Percentiles rank a stretch among this genome's conserved stretches.
These are phyloP conservation scores for Megaceryle torquata DNA, from an alignment of 2,113 vertebrate genomes.

Conservation along the genomic window DNA sequence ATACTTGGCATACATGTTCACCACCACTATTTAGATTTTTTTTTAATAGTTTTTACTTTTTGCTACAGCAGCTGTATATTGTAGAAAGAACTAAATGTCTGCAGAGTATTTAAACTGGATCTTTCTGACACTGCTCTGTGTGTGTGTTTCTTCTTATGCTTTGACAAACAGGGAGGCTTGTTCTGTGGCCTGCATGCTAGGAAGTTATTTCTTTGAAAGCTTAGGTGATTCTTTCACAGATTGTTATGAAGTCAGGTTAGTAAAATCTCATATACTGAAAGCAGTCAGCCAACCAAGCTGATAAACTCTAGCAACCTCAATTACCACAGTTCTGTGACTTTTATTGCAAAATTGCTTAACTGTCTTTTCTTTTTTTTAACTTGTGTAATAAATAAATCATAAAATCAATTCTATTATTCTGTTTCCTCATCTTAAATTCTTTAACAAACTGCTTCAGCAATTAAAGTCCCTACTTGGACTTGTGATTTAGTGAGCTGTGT, in stretches of 20 bases:
- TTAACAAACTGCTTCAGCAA: neutral
- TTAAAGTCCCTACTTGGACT: neutral
- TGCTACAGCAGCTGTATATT: neutral
- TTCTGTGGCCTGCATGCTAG: neutral
- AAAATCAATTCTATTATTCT: neutral
- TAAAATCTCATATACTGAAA: neutral
- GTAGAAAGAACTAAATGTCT: neutral
- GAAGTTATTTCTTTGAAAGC: conserved; percentile 17
- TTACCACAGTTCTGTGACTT: neutral
- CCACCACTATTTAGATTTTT: no score
- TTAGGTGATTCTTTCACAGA: neutral
- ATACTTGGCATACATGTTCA: neutral
- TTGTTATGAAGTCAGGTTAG: neutral
- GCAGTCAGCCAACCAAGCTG: neutral
- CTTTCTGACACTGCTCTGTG: neutral
- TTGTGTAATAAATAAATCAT: neutral
- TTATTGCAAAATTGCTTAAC: neutral
- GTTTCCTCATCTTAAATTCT: neutral
- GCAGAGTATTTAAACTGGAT: neutral
- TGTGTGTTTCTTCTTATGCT: neutral
- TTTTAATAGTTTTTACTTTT: neutral
- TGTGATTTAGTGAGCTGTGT: neutral
- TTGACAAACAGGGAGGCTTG: neutral
- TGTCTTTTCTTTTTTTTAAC: neutral
- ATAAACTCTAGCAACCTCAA: neutral